phyloP scores from a whole-genome alignment of 2,113 vertebrate species.

The Aegotheles bennettii region DNA sequence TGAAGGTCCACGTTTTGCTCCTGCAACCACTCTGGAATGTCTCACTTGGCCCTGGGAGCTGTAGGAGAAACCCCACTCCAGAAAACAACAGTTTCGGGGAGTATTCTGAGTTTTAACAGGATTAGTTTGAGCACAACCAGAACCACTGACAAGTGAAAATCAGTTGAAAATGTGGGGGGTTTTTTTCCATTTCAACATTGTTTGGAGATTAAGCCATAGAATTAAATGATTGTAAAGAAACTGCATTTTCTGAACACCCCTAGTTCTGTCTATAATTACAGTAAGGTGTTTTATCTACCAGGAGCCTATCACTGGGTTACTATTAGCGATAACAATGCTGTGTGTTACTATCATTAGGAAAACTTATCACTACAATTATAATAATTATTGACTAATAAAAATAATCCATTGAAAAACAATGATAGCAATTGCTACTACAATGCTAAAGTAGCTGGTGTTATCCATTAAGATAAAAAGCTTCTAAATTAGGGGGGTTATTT shows the following conservation, averaged over 20 bases:
- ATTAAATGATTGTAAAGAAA: not conserved
- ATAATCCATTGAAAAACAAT: not conserved
- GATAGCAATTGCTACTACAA: not conserved
- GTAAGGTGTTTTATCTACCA: not conserved
- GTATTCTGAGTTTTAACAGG: not conserved
- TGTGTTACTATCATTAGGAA: not conserved
- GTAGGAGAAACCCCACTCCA: accelerated
- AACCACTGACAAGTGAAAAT: not conserved
- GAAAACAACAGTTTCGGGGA: not conserved
- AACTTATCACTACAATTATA: not conserved
- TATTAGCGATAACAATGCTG: not conserved
- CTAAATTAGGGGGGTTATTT: not conserved
- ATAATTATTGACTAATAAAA: not conserved
- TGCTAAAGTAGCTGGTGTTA: not conserved
- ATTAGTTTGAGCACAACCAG: not conserved
- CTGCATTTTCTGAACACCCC: not conserved
- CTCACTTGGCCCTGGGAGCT: not conserved
- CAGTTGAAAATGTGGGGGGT: too few species aligned
- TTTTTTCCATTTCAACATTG: not conserved
- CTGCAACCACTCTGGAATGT: not conserved
- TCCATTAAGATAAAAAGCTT: not conserved
- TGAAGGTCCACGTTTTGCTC: not conserved
- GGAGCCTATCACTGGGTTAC: not conserved
- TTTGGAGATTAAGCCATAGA: not conserved
- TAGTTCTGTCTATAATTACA: not conserved